These are phyloP conservation scores for Heliconius sara DNA, from an alignment of 2,888 invertebrate genomes.

Conservation along the genomic window DNA sequence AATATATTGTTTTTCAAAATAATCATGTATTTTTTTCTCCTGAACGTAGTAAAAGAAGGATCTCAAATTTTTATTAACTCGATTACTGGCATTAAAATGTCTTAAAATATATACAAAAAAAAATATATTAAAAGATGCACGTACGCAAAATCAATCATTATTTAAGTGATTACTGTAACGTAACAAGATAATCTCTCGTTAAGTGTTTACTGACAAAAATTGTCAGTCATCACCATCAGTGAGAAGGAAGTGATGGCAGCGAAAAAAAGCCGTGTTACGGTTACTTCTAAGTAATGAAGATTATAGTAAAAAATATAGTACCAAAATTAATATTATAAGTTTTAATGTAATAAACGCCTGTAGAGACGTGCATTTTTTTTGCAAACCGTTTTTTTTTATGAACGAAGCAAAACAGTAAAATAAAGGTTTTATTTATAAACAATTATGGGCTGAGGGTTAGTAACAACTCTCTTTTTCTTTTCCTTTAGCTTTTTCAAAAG, in stretches of 20 bases:
- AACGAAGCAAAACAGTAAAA: not conserved
- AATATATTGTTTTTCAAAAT: not conserved
- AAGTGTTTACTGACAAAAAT: conserved; percentile 11
- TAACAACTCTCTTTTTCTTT: no score
- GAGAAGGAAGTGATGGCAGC: conserved; percentile 35
- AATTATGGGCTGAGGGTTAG: no score
- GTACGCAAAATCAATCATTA: not conserved
- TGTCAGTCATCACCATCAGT: conserved; percentile 12
- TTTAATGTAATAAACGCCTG: not conserved
- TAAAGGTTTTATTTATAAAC: not conserved
- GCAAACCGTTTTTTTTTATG: not conserved
- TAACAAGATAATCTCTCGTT: conserved; percentile 2
- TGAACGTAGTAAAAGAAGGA: no score
- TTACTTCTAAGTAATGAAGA: not conserved
- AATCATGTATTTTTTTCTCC: not conserved
- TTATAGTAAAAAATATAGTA: not conserved
- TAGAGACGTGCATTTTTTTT: not conserved
- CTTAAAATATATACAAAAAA: not conserved
- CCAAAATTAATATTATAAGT: not conserved
- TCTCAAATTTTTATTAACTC: no score
- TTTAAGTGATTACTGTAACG: not conserved
- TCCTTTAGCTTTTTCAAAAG: no score
- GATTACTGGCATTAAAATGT: not conserved
- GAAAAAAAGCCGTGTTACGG: conserved; percentile 18
- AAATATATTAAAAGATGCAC: not conserved